phyloP scores from a whole-genome alignment of 2,113 vertebrate species.

The Genyomyrus donnyi region DNA sequence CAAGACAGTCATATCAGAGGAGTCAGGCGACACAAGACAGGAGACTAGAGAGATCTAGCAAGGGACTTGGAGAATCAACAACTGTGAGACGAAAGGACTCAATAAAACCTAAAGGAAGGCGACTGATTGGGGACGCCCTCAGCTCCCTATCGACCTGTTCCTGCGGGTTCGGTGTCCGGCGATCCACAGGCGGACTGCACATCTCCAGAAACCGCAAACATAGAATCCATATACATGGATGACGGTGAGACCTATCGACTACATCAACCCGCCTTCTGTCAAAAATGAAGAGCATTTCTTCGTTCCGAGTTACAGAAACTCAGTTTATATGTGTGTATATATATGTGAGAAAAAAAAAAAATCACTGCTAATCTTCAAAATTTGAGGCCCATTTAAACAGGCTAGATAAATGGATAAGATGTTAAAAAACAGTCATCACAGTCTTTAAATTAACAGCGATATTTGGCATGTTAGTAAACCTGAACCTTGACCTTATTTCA shows the following conservation, averaged over 20 bases:
- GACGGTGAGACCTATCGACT: not conserved
- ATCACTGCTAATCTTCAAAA: constrained; percentile 1
- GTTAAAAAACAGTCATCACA: constrained; percentile 19
- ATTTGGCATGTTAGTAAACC: constrained; percentile 25
- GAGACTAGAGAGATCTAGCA: not conserved
- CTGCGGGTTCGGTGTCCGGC: not conserved
- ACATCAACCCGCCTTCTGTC: not conserved
- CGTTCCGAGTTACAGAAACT: not conserved
- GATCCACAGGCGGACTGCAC: not conserved
- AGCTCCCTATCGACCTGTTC: not conserved
- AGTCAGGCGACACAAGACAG: not conserved
- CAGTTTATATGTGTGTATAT: not conserved
- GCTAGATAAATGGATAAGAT: constrained; percentile 5
- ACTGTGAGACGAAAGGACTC: not conserved
- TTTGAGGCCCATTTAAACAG: constrained; percentile 6
- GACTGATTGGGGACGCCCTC: not conserved
- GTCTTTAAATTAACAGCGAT: constrained; percentile 17
- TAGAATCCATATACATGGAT: not conserved
- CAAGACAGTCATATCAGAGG: not conserved
- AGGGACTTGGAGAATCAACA: not conserved
- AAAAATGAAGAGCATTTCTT: not conserved
- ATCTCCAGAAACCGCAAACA: not conserved
- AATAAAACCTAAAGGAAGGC: not conserved
- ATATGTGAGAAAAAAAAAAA: not conserved
- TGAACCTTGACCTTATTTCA: constrained; percentile 1